Evolutionary conservation across 2,888 invertebrate species (phyloP), one percentile per base, ranked within the genome.

Genomic region (Protula sp.): DNA sequence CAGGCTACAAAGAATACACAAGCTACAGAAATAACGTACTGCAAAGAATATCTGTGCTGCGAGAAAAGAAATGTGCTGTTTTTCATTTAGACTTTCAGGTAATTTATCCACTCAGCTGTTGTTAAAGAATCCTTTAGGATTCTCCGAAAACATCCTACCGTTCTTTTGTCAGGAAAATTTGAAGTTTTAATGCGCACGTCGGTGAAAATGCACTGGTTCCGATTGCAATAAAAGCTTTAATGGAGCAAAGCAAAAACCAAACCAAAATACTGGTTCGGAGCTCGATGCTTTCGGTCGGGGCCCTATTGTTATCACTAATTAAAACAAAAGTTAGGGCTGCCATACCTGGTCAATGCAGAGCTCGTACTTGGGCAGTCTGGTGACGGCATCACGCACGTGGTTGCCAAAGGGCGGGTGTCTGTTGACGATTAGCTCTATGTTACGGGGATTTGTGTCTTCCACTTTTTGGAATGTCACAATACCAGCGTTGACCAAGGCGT

Each of bases 381-480:
- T 78, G 19, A 87, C 84, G 77, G 86, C 85, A 63, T 87, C 87
- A 48, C 85, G 83, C 2, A 90, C 74, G 50, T 85, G 79, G 73
- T 87, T 87, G 2, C 90, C 90, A 67, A 88, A 86, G 51, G 90
- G 90, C 19, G 89, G 86, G 48, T 87, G 86, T 75, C 88, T 85
- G 76, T 88, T 88, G 71, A 88, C 84, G 73, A 89, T 88, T 82
- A 87, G 82, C 83, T 90, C 90, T 68, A 91, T 82, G 72, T 89
- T 87, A 70, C 89, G 84, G 1, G 90, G 88, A 81, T 88, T 87
- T 29, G 87, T 85, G 65, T 86, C 85, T 61, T 85, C 83, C 29
- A 90, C 77, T 57, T 85, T 80, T 74, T 86, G 82, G 72, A 90
- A 87, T 55, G 85, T 85, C 0, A 84, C 85, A 76, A 89, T 86